Conservation (phyloP, 1,140 invertebrate species). For the Leguminivora glycinivorella region DNA sequence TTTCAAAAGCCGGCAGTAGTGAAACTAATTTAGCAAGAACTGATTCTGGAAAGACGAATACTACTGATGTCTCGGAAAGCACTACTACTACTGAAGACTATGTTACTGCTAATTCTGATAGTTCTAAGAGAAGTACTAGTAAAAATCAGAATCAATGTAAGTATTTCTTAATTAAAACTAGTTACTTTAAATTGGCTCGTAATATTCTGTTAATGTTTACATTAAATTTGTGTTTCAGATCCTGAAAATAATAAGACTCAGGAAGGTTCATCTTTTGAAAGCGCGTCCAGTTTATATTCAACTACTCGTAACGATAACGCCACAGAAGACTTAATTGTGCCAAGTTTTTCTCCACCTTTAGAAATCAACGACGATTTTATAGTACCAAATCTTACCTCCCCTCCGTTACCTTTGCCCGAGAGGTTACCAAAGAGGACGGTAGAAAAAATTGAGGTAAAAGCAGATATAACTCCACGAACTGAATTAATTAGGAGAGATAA, state of each 20-base stretch:
- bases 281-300: constrained; percentile 88
- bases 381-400: constrained; percentile 71
- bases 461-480: constrained; percentile 57
- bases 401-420: constrained; percentile 71
- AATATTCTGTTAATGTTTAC: not conserved
- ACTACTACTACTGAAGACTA: constrained; percentile 94
- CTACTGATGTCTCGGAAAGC: constrained; percentile 88
- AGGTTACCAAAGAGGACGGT: constrained; percentile 55
- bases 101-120: constrained; percentile 91
- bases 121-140: constrained; percentile 79
- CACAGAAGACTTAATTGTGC: constrained; percentile 80
- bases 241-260: constrained; percentile 78
- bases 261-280: constrained; percentile 89
- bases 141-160: constrained; percentile 71
- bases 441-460: constrained; percentile 72
- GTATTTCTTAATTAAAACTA: constrained; percentile 32
- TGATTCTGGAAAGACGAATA: constrained; percentile 87
- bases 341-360: constrained; percentile 74
- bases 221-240: constrained; percentile 50
- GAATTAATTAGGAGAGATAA: constrained; percentile 68
- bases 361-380: constrained; percentile 78
- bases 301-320: constrained; percentile 85
- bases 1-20: constrained; percentile 64
- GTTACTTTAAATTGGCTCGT: not conserved
- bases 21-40: constrained; percentile 80